phyloP scores from a whole-genome alignment of 2,113 vertebrate genomes.

The Ochotona curzoniae region DNA sequence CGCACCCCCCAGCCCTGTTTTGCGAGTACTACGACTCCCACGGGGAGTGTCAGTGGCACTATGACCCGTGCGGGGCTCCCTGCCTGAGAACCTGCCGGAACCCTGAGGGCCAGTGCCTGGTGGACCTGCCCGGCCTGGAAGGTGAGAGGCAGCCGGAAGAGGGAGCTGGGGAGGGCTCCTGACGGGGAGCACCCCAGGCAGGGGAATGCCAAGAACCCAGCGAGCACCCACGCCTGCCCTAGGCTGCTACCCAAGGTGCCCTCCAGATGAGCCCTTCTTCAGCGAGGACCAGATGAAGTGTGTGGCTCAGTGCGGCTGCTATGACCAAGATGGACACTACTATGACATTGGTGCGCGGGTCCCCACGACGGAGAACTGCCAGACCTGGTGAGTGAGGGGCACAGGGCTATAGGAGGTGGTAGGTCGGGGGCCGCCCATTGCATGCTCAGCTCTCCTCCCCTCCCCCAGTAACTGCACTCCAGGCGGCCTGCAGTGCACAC shows the following conservation, averaged over 20 bases:
- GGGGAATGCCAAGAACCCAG: not conserved
- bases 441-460: not conserved
- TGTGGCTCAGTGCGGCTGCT: constrained; percentile 89
- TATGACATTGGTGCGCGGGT: constrained; percentile 85
- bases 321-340: constrained; percentile 78
- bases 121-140: constrained; percentile 90
- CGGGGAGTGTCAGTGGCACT: constrained; percentile 95
- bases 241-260: constrained; percentile 96
- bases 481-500: constrained; percentile 78
- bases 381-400: constrained; percentile 87
- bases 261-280: constrained; percentile 89
- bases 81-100: constrained; percentile 96
- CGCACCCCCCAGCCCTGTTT: constrained; percentile 91
- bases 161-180: too few species aligned
- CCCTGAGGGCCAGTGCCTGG: constrained; percentile 90
- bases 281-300: constrained; percentile 92
- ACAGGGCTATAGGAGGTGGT: rapidly evolving
- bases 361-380: constrained; percentile 87
- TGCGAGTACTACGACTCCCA: constrained; percentile 95
- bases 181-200: too few species aligned
- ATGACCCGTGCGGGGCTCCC: constrained; percentile 92
- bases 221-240: not conserved
- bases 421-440: rapidly evolving
- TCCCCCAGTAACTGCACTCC: constrained; percentile 83
- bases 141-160: constrained; percentile 83